These are phyloP conservation scores for Spinibarbus caldwelli DNA, from an alignment of 2,797 vertebrate species.

Conservation along the genomic window DNA sequence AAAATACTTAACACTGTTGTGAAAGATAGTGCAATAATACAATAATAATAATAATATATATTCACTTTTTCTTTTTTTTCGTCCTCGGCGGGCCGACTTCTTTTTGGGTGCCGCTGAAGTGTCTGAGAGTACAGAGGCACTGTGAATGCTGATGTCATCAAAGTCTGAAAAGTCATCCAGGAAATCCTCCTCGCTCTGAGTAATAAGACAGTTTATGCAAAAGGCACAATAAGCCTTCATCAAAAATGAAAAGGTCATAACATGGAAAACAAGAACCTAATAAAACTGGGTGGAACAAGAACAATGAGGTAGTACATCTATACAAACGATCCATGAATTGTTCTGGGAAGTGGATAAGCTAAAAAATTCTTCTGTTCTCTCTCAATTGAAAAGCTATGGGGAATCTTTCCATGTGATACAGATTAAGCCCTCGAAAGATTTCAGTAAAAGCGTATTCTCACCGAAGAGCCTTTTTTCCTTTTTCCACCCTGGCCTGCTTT, in stretches of 20 bases:
- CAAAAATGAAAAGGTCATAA: background rate
- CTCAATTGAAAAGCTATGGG: background rate
- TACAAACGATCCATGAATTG: constrained; percentile 1
- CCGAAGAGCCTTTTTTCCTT: constrained; percentile 96
- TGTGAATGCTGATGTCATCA: constrained; percentile 96
- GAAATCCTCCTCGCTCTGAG: constrained; percentile 96
- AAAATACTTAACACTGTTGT: background rate
- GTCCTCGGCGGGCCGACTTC: constrained; percentile 84
- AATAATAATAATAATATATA: background rate
- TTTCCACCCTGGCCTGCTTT: constrained; percentile 89
- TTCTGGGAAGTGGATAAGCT: constrained; percentile 10
- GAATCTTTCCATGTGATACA: constrained; percentile 30
- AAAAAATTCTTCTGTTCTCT: background rate
- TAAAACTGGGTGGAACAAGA: constrained; percentile 11
- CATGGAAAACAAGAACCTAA: background rate
- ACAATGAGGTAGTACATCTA: background rate
- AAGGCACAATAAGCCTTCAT: background rate
- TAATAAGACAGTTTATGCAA: constrained; percentile 1
- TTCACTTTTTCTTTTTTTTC: constrained; percentile 93
- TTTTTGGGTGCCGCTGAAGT: constrained; percentile 85
- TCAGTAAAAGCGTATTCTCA: constrained; percentile 68
- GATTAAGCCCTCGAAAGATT: constrained; percentile 1
- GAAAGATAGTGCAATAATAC: background rate
- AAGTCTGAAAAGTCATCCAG: constrained; percentile 92
- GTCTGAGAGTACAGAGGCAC: constrained; percentile 91